A percentile compares a stretch with the other conserved stretches of the same genome.
phyloP scores from a whole-genome alignment of 2,888 invertebrate species.

The Eulithis prunata region DNA sequence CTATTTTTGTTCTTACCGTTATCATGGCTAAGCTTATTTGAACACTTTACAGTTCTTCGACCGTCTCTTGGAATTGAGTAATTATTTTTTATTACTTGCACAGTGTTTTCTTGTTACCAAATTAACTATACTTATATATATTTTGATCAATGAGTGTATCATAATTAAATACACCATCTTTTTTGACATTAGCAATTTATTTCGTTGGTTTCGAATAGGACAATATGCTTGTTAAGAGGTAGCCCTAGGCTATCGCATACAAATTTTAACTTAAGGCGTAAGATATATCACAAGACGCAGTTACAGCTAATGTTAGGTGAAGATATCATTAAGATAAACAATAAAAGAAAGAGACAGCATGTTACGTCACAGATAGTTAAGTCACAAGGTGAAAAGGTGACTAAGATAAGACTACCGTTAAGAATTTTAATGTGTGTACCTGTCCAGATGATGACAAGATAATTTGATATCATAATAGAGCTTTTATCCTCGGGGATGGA shows the following conservation, averaged over 20 bases:
- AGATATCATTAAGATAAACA: slow-evolving; percentile 42
- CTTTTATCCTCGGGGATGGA: slow-evolving; percentile 23
- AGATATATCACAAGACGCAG: slow-evolving; percentile 18
- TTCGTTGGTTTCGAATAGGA: slow-evolving; percentile 5
- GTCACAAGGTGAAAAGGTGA: slow-evolving; percentile 38
- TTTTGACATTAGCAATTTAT: slow-evolving; percentile 2
- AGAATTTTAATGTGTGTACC: slow-evolving; percentile 32
- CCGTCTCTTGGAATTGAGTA: too few relatives aligned
- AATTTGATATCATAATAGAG: slow-evolving; percentile 33
- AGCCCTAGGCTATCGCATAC: slow-evolving; percentile 11
- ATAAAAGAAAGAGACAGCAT: slow-evolving; percentile 31
- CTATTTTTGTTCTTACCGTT: too few relatives aligned
- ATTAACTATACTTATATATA: too few relatives aligned
- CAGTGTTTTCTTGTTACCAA: too few relatives aligned
- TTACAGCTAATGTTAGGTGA: slow-evolving; percentile 33
- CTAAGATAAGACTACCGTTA: slow-evolving; percentile 40
- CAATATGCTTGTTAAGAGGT: slow-evolving; percentile 8
- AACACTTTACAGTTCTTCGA: too few relatives aligned
- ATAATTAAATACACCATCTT: not conserved
- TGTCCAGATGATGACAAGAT: slow-evolving; percentile 30
- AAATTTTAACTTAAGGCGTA: slow-evolving; percentile 8
- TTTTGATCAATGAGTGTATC: too few relatives aligned
- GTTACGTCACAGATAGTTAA: slow-evolving; percentile 30
- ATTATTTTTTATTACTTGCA: too few relatives aligned
- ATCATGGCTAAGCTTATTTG: too few relatives aligned